Percentiles rank a stretch among this genome's conserved stretches.
phyloP scores from a whole-genome alignment of 2,888 invertebrate genomes.

The Nemotelus nigrinus region DNA sequence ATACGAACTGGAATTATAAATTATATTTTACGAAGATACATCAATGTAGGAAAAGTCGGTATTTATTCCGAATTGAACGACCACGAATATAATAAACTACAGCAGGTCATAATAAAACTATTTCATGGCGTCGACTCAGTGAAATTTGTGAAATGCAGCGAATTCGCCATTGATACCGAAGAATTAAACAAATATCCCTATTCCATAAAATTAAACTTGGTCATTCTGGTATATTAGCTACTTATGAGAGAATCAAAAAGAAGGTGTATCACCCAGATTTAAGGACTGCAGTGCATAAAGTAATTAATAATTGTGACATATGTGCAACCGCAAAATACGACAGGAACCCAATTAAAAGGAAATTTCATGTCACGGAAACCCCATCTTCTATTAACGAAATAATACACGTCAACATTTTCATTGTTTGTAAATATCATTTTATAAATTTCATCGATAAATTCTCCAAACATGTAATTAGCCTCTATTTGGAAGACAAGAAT shows the following conservation, averaged over 20 bases:
- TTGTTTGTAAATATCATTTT: constrained; percentile 38
- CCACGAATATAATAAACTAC: no score
- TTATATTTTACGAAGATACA: no score
- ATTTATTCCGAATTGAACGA: no score
- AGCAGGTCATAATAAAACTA: constrained; percentile 50
- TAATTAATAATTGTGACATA: constrained; percentile 31
- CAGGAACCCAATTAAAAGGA: constrained; percentile 38
- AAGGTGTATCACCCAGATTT: constrained; percentile 53
- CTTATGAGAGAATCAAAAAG: constrained; percentile 51
- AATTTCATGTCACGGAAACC: constrained; percentile 44
- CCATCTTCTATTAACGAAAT: constrained; percentile 31
- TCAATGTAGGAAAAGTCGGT: no score
- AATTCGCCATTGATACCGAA: constrained; percentile 51
- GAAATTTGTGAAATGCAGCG: constrained; percentile 52
- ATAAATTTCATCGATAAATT: constrained; percentile 42
- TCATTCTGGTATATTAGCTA: constrained; percentile 52
- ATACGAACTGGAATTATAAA: no score
- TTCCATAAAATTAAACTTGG: constrained; percentile 51
- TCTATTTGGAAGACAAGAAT: constrained; percentile 32
- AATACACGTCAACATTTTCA: constrained; percentile 28
- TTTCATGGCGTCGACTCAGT: constrained; percentile 51
- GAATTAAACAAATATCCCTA: constrained; percentile 39
- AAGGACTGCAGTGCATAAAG: neutral
- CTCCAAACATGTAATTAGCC: constrained; percentile 31
- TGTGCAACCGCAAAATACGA: constrained; percentile 33